Percentiles rank a stretch among this genome's conserved stretches.
These are phyloP conservation scores for Speoplatyrhinus poulsoni DNA, from an alignment of 2,113 vertebrate genomes.

Conservation along the genomic window DNA sequence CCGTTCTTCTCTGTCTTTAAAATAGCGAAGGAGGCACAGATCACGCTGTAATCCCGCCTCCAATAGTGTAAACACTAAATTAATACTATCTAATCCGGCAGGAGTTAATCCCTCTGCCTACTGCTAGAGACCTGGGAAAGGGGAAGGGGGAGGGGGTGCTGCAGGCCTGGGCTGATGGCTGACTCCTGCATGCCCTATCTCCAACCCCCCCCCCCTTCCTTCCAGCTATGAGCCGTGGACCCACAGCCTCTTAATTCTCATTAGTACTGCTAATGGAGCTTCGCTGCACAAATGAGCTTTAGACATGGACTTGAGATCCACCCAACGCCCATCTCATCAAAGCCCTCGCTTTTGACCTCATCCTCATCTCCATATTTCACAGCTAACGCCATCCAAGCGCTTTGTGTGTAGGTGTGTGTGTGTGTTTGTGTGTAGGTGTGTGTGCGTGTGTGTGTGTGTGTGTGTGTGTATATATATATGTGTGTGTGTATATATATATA, in stretches of 20 bases:
- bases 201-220: slow-evolving; percentile 2
- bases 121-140: slow-evolving; percentile 47
- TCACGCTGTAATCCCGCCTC: slow-evolving; percentile 73
- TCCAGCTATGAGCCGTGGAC: slow-evolving; percentile 47
- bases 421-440: neutral
- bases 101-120: slow-evolving; percentile 72
- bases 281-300: slow-evolving; percentile 71
- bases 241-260: slow-evolving; percentile 78
- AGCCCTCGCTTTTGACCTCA: neutral
- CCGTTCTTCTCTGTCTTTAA: too few relatives aligned
- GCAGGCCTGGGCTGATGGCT: slow-evolving; percentile 24
- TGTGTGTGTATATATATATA: neutral
- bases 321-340: slow-evolving; percentile 21
- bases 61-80: slow-evolving; percentile 79
- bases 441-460: neutral
- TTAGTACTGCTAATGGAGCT: slow-evolving; percentile 75
- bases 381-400: neutral
- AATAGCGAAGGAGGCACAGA: slow-evolving; percentile 54
- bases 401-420: slow-evolving; percentile 13
- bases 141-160: slow-evolving; percentile 42
- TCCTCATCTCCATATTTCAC: neutral
- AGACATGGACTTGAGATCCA: slow-evolving; percentile 65
- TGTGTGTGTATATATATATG: neutral
- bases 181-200: slow-evolving; percentile 48
- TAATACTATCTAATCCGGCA: slow-evolving; percentile 76